A percentile compares a stretch with the other conserved stretches of the same genome.
Conservation (phyloP, 2,888 invertebrate species). For the Agrypnus murinus region DNA sequence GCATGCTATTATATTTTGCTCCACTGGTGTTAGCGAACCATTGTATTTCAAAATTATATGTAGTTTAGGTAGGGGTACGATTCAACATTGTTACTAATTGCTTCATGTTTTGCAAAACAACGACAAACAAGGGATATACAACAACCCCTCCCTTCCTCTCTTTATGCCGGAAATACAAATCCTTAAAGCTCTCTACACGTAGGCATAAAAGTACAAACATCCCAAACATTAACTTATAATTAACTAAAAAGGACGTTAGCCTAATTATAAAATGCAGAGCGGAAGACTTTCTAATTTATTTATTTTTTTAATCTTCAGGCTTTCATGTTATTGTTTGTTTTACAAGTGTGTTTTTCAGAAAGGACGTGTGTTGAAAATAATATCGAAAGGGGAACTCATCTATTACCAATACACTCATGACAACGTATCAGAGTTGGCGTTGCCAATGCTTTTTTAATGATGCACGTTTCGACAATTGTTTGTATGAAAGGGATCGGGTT, state of each 20-base stretch:
- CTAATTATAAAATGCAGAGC: too few relatives aligned
- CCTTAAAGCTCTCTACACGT: background rate
- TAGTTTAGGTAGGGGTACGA: slow-evolving; percentile 8
- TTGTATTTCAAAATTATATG: slow-evolving; percentile 7
- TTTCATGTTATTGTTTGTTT: background rate
- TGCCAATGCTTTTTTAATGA: slow-evolving; percentile 27
- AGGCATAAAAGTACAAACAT: background rate
- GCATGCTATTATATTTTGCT: background rate
- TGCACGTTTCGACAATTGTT: slow-evolving; percentile 14
- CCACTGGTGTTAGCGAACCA: background rate
- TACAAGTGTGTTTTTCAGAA: background rate
- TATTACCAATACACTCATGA: slow-evolving; percentile 23
- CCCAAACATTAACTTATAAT: too few relatives aligned
- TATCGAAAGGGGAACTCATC: background rate
- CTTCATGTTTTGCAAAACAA: slow-evolving; percentile 18
- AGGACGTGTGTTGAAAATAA: background rate
- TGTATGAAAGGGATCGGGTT: background rate
- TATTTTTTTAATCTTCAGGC: background rate
- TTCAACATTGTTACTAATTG: slow-evolving; percentile 20
- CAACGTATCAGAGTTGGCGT: slow-evolving; percentile 9
- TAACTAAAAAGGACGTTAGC: too few relatives aligned
- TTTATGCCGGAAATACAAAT: background rate
- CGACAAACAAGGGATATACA: slow-evolving; percentile 8
- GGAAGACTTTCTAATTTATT: too few relatives aligned
- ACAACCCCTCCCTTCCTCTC: background rate